Evolutionary conservation across 1,140 invertebrate genomes (phyloP), one percentile per base, ranked within the genome.

Genomic region (Atta cephalotes): DNA sequence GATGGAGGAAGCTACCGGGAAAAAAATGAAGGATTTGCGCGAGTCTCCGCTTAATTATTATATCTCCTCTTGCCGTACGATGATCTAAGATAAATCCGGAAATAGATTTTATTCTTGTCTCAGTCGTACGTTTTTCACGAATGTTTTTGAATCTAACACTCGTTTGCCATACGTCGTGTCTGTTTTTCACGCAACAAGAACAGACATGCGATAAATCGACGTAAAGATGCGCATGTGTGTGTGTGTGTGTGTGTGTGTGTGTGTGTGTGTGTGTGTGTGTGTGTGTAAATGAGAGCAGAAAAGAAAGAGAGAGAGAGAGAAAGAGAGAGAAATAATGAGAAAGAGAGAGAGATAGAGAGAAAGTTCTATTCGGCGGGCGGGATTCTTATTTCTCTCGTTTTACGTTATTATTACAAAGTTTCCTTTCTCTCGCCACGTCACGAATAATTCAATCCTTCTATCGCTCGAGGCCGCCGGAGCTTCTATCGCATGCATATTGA

Each of bases 391-490:
- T 82, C 56, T 84, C 70, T 76, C 70, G 56, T 76, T 84, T 84
- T 49, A 49, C 80, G 80, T 84, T 84, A 84, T 84, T 84, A 84
- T 84, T 84, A 84, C 80, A 84, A 84, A 84, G 80, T 84, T 84
- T 84, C 80, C 80, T 58, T 84, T 84, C 70, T 76, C 70, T 76
- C 80, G 78, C 63, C 78, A 80, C 63, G 80, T 84, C 80, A 76
- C 80, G 80, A 84, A 84, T 84, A 84, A 84, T 84, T 84, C 80
- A 84, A 84, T 84, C 80, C 80, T 76, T 45, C 80, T 84, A 84
- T 76, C 70, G 80, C 70, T 84, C 56, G 80, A 76, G 80, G 80
- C 80, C 25, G 70, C 39, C 53, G 70, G 25, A 76, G 56, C 56
- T 76, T 63, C 80, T 84, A 76, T 84, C 80, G 80, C 80, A 84